A percentile compares a stretch with the other conserved stretches of the same genome.
phyloP scores from a whole-genome alignment of 2,113 vertebrate species.

The Rhizomys pruinosus region DNA sequence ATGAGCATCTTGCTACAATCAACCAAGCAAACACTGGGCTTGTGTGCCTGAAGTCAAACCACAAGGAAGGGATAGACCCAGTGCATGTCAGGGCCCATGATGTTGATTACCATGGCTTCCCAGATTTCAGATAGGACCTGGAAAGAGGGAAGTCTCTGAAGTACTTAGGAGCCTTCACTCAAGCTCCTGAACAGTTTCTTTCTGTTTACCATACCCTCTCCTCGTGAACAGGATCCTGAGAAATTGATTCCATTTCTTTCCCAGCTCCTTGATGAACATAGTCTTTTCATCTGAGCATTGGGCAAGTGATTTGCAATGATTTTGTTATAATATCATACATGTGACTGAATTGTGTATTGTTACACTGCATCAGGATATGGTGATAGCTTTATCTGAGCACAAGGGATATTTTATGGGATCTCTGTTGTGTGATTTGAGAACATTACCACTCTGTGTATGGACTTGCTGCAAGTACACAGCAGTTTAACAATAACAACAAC shows the following conservation, averaged over 20 bases:
- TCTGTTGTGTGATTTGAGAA: conserved; percentile 71
- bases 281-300: conserved; percentile 37
- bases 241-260: conserved; percentile 33
- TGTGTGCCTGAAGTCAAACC: not conserved
- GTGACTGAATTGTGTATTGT: conserved; percentile 61
- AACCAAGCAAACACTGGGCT: not conserved
- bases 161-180: not conserved
- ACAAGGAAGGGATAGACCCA: not conserved
- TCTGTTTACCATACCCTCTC: not conserved
- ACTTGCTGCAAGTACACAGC: conserved; percentile 59
- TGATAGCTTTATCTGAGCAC: conserved; percentile 54
- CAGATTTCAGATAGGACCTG: not conserved
- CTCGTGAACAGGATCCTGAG: conserved; percentile 14
- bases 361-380: conserved; percentile 5
- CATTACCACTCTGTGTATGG: conserved; percentile 66
- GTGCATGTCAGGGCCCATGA: not conserved
- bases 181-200: not conserved
- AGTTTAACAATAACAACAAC: not conserved
- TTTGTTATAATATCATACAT: conserved; percentile 52
- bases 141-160: not conserved
- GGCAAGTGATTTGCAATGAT: conserved; percentile 52
- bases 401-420: conserved; percentile 68
- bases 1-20: not conserved
- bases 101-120: not conserved
- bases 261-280: conserved; percentile 13